Conservation (phyloP, 2,888 invertebrate species). For the Drosophila eohydei region DNA sequence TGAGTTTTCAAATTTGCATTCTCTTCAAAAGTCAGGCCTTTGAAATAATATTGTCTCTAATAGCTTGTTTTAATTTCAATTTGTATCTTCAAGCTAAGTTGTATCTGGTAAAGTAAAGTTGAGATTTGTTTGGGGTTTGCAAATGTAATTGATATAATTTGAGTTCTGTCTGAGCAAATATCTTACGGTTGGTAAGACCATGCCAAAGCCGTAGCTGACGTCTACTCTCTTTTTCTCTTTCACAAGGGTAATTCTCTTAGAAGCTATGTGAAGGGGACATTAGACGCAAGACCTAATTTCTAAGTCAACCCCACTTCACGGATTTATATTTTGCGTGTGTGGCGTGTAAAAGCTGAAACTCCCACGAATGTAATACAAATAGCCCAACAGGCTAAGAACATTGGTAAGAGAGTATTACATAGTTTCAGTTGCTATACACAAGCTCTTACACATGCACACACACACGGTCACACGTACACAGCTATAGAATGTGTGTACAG, state of each 20-base stretch:
- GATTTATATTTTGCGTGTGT: constrained; percentile 59
- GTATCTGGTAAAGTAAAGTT: neutral
- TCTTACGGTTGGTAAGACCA: neutral
- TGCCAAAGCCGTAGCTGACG: neutral
- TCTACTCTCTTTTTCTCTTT: constrained; percentile 32
- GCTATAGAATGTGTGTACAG: neutral
- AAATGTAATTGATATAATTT: neutral
- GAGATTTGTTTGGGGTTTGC: neutral
- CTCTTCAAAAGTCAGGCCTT: no score
- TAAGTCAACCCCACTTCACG: constrained; percentile 18
- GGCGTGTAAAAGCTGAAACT: constrained; percentile 49
- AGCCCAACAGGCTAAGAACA: constrained; percentile 29
- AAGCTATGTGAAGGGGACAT: constrained; percentile 9
- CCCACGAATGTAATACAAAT: constrained; percentile 51
- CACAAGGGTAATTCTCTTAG: constrained; percentile 34
- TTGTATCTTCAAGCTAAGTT: no score
- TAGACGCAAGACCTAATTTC: constrained; percentile 50
- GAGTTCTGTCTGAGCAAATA: neutral
- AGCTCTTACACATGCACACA: constrained; percentile 9
- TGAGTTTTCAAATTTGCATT: no score
- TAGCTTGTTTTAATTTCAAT: no score
- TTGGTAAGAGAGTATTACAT: constrained; percentile 35
- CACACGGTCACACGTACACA: neutral
- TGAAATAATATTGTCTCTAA: no score
- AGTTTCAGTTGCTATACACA: constrained; percentile 27